Evolutionary conservation across 2,888 invertebrate genomes (phyloP).

Genomic region (Bhutanitis thaidina): DNA sequence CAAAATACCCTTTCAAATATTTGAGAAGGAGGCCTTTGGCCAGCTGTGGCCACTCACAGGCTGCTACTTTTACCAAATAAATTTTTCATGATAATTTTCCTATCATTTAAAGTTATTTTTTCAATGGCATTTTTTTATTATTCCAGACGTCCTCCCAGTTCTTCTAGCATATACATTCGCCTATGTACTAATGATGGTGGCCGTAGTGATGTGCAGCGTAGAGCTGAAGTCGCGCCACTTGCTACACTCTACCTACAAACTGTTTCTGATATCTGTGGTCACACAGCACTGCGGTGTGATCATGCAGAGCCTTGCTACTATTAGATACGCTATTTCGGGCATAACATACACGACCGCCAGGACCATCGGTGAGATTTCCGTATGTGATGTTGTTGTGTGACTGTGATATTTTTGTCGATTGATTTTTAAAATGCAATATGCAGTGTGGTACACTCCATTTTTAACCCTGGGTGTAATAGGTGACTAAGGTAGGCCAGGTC

Average conservation of each 20-base stretch:
- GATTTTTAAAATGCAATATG: no score
- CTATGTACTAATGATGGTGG: slow-evolving; percentile 85
- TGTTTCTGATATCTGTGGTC: slow-evolving; percentile 86
- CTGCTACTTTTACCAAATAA: no score
- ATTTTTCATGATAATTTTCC: no score
- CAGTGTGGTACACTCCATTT: no score
- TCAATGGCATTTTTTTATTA: not conserved
- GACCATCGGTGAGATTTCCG: slow-evolving; percentile 55
- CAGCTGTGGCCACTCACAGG: no score
- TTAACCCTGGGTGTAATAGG: no score
- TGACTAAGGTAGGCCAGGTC: no score
- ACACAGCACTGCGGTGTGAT: slow-evolving; percentile 86
- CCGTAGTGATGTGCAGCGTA: slow-evolving; percentile 86
- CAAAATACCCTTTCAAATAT: no score
- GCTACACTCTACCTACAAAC: slow-evolving; percentile 92
- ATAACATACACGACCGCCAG: slow-evolving; percentile 73
- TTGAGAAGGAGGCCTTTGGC: no score
- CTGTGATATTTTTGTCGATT: no score
- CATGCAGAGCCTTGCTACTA: slow-evolving; percentile 84
- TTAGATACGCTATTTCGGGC: slow-evolving; percentile 89
- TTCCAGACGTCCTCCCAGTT: slow-evolving; percentile 90
- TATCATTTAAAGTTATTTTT: no score
- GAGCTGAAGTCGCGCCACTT: slow-evolving; percentile 89
- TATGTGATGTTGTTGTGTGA: no score
- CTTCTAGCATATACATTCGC: slow-evolving; percentile 86